Evolutionary conservation across 1,140 invertebrate species (phyloP).

Genomic region (Solenopsis fugax): DNA sequence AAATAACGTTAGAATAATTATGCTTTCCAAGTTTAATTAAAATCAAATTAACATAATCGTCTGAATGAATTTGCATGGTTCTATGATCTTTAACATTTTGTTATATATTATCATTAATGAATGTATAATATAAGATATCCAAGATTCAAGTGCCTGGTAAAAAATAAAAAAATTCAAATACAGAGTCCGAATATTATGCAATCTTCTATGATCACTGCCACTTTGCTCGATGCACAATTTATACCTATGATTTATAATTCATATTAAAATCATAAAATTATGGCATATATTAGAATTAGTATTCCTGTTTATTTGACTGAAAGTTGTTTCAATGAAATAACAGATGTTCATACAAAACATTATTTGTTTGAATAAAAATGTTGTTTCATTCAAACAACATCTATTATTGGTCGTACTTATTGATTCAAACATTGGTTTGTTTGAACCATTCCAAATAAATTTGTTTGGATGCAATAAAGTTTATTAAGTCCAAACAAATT

Average conservation of each 20-base stretch:
- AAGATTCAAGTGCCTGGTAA: not conserved
- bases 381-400: too few species aligned
- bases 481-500: too few species aligned
- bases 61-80: slow-evolving; percentile 13
- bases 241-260: not conserved
- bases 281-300: too few species aligned
- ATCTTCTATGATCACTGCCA: not conserved
- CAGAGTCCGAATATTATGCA: slow-evolving; percentile 15
- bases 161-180: not conserved
- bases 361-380: too few species aligned
- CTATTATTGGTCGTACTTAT: too few species aligned
- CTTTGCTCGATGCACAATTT: not conserved
- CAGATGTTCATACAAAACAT: too few species aligned
- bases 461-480: too few species aligned
- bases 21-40: slow-evolving; percentile 10
- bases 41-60: slow-evolving; percentile 30
- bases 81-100: slow-evolving; percentile 14
- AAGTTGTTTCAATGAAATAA: too few species aligned
- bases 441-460: too few species aligned
- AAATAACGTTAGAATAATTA: slow-evolving; percentile 30
- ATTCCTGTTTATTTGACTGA: too few species aligned
- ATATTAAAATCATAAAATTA: not conserved
- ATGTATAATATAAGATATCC: not conserved
- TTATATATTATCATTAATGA: slow-evolving; percentile 36
- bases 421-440: too few species aligned